Evolutionary conservation across 2,888 invertebrate species (phyloP), one percentile per base, ranked within the genome.

Genomic region (Dicroscelio sp.): DNA sequence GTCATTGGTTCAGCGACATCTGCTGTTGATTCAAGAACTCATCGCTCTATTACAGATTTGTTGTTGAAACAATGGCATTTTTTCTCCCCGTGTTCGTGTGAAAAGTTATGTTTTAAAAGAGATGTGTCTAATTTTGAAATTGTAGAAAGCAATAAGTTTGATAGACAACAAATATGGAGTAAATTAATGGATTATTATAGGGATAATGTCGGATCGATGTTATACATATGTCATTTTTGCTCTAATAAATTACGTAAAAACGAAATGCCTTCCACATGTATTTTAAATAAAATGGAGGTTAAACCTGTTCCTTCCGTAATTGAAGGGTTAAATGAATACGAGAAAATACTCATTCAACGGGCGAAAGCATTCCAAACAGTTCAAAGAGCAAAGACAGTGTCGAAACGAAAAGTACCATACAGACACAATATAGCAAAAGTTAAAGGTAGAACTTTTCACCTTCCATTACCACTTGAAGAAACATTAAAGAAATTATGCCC

Each of bases 291-390:
- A 31, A 73, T 95, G n/a, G 69, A 67, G 27, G 88, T 91, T 8
- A 14, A 31, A 20, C 0, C 17, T n/a, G 30, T 91, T 14, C 94
- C 95, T 23, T 17, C 43, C 20, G 93, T 92, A 65, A 90, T 95
- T 71, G 38, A 38, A 17, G 30, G 73, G 5, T 83, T 95, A 14
- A 95, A 95, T 87, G 90, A 94, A 31, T 93, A 90, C 79, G 94
- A 95, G 86, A 94, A 93, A 90, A 86, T 93, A 25, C 88, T 95
- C 12, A 94, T 94, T 90, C 92, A 95, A 88, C 82, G 95, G 83
- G 95, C 95, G 20, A 96, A 96, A 92, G 94, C 94, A 17, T 93
- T 96, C 17, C 76, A 91, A 65, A 69, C 94, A 17, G 93, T 96
- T 20, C 76, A 91, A 65, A 69, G 76, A 76, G 95, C 95, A 94